Evolutionary conservation across 2,797 vertebrate species (phyloP).

Genomic region (Muraenolepis orangiensis): DNA sequence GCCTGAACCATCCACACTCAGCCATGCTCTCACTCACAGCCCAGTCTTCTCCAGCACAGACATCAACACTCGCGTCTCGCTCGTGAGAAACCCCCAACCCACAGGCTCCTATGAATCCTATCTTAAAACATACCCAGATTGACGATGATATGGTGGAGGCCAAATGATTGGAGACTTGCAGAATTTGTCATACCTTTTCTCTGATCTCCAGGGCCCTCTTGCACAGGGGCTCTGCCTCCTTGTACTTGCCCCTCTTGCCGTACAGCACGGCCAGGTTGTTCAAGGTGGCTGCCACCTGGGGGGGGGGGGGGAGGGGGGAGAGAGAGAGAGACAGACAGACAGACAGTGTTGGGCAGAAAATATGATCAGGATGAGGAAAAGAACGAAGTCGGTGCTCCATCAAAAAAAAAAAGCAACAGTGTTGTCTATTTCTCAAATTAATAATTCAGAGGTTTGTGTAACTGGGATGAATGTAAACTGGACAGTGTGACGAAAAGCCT

Average conservation of each 20-base stretch:
- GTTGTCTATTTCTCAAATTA: not conserved
- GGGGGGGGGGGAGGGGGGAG: constrained; percentile 25
- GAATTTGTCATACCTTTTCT: constrained; percentile 84
- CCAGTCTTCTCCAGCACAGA: constrained; percentile 27
- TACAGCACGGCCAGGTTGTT: constrained; percentile 98
- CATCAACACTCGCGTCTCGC: constrained; percentile 7
- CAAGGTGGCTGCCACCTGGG: constrained; percentile 92
- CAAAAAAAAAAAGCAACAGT: not conserved
- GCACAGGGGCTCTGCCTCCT: constrained; percentile 94
- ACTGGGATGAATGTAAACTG: not conserved
- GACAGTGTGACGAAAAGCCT: not conserved
- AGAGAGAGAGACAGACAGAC: constrained; percentile 9
- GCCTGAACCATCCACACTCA: constrained; percentile 39
- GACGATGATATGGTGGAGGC: constrained; percentile 21
- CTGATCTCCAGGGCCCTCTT: constrained; percentile 97
- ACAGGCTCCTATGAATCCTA: not conserved
- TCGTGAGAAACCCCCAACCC: not conserved
- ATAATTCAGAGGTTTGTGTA: not conserved
- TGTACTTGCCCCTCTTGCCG: constrained; percentile 96
- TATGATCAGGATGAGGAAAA: not conserved
- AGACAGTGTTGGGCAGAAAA: not conserved
- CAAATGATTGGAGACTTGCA: not conserved
- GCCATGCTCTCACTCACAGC: constrained; percentile 58
- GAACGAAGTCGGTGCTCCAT: not conserved
- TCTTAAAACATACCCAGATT: not conserved